Base-by-base conservation (phyloP, 2,113 vertebrate species). In the Poeciliopsis turrubarensis region DNA sequence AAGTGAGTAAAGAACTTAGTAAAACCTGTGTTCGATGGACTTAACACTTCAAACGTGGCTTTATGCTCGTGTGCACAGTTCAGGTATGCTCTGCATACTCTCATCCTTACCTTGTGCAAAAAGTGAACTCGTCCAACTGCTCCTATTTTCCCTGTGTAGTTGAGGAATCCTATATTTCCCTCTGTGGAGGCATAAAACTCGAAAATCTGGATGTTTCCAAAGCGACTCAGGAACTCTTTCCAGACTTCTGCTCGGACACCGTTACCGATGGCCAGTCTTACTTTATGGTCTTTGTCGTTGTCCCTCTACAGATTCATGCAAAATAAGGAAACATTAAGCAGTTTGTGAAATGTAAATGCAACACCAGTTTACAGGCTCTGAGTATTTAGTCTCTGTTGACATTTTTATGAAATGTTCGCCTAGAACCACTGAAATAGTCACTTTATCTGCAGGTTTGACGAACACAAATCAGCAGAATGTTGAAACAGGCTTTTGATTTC, bases 111-210 rank as follows among this genome's bases (percentile, higher is more conserved):
- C 91, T 60, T 93, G 29, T 95, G 93, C 0, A 96, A 90, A 68
- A 81, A 94, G 89, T 94, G 95, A 22, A 92, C 75, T 71, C 95
- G 93, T 73, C 96, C 96, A 1, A 96, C 68, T 1, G 96, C 95
- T 74, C 97, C 96, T 0, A 96, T 88, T 89, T 95, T 97, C 22
- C 94, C 94, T 0, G 89, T 85, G n/a, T 97, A 96, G 92, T 97
- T 97, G 41, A 95, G 0, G 77, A 98, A 97, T 61, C 90, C 94
- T 15, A 97, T 72, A 68, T 97, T 98, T 86, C 96, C 96, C 90
- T 98, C 96, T 0, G 96, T 97, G 27, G 97, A 89, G 34, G 93
- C 96, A 8, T 98, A 97, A 81, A 97, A 96, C 90, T 98, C 97
- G 57, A 88, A 87, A 66, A 97, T 74, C 4, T 81, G 66, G 69